Percentiles rank a stretch among this genome's conserved stretches.
Evolutionary conservation across 2,113 vertebrate species (phyloP).

Genomic region (Picathartes gymnocephalus): DNA sequence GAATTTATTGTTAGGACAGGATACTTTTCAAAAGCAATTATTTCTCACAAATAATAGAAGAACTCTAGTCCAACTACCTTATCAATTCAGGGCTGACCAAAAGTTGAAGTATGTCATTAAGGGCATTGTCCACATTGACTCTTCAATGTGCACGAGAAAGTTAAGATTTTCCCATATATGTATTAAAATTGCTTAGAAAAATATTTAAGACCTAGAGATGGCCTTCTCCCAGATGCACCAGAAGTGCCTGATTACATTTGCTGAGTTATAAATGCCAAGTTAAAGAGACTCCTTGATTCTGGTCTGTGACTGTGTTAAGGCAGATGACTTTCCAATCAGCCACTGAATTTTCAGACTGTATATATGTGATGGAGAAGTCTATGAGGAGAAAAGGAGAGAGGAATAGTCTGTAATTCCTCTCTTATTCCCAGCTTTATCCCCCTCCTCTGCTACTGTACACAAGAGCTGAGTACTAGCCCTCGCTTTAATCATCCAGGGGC

Average conservation of each 20-base stretch:
- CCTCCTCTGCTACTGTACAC: not conserved
- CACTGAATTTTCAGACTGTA: not conserved
- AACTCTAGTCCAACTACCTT: not conserved
- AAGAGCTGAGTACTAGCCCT: not conserved
- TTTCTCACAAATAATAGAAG: not conserved
- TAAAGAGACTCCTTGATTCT: not conserved
- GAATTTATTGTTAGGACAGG: not conserved
- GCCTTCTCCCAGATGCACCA: not conserved
- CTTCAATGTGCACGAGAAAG: not conserved
- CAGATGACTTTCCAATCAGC: not conserved
- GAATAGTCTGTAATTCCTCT: not conserved
- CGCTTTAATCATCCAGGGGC: not conserved
- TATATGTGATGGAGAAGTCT: not conserved
- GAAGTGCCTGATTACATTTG: not conserved
- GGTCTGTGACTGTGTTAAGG: not conserved
- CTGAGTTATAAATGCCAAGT: not conserved
- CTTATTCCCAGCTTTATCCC: not conserved
- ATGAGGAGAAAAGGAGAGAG: not conserved
- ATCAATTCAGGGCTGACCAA: not conserved
- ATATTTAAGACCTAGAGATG: not conserved
- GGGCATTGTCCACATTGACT: not conserved
- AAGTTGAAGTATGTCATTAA: not conserved
- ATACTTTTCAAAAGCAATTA: not conserved
- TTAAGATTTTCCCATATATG: not conserved
- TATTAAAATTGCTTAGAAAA: not conserved